These are phyloP conservation scores for Eptatretus burgeri DNA, from an alignment of 2,113 vertebrate species.

Conservation along the genomic window DNA sequence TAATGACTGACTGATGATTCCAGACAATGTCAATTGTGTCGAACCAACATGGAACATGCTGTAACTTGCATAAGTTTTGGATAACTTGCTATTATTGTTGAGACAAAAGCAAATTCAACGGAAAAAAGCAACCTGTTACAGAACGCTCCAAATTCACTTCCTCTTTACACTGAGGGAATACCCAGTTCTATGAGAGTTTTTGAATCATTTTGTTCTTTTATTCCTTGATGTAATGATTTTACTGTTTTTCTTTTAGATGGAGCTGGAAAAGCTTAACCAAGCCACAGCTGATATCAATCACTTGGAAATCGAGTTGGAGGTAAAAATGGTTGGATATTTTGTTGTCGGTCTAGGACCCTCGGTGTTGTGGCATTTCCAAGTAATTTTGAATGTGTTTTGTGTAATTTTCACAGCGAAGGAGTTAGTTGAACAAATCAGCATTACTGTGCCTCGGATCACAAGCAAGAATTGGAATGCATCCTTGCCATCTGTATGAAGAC, in stretches of 20 bases:
- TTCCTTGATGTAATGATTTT: too few relatives aligned
- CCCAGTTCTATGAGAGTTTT: too few relatives aligned
- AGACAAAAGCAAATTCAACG: too few relatives aligned
- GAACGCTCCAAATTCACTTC: too few relatives aligned
- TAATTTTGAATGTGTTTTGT: neutral
- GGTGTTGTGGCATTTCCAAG: neutral
- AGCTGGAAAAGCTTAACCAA: slow-evolving; percentile 85
- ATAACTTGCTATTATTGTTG: too few relatives aligned
- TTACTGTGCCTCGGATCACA: neutral
- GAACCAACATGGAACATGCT: too few relatives aligned
- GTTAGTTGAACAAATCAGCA: neutral
- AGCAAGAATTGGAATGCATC: neutral
- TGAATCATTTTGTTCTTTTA: too few relatives aligned
- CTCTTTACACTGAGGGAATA: too few relatives aligned
- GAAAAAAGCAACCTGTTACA: too few relatives aligned
- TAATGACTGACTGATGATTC: too few relatives aligned
- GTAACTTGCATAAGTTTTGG: too few relatives aligned
- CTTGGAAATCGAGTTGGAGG: slow-evolving; percentile 78
- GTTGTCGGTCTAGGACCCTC: neutral
- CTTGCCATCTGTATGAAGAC: neutral
- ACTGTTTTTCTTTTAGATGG: slow-evolving; percentile 26
- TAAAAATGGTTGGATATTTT: slow-evolving; percentile 15
- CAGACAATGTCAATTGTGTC: too few relatives aligned
- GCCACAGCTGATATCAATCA: slow-evolving; percentile 84
- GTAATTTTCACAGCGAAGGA: neutral